Conservation (phyloP, 2,113 vertebrate genomes). For the Sclerurus mexicanus region DNA sequence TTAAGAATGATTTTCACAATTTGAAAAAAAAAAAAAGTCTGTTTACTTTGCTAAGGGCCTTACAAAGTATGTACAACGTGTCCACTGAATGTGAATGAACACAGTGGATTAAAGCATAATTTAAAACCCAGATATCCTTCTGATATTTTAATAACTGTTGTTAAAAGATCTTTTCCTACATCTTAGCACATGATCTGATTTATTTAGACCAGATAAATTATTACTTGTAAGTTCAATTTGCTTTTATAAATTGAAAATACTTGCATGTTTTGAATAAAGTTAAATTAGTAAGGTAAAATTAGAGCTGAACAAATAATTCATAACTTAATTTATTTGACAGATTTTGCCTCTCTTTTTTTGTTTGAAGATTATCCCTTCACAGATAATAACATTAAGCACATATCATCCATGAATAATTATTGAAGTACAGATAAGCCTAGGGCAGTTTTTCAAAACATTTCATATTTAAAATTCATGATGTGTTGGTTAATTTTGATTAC, state of each 20-base stretch:
- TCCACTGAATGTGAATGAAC: neutral
- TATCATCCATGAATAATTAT: neutral
- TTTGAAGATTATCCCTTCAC: neutral
- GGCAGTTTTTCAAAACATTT: neutral
- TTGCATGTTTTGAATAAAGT: neutral
- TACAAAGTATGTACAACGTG: neutral
- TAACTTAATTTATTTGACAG: neutral
- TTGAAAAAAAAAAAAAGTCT: neutral
- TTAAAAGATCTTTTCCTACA: neutral
- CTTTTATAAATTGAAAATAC: neutral
- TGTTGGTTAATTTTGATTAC: neutral
- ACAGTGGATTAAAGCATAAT: neutral
- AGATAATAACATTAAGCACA: neutral
- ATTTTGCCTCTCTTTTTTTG: neutral
- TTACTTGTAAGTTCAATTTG: neutral
- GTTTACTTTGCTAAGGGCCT: neutral
- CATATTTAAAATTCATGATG: neutral
- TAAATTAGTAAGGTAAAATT: neutral
- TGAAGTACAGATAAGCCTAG: neutral
- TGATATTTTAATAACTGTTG: neutral
- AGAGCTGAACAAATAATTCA: neutral
- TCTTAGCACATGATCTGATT: neutral
- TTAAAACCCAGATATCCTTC: neutral
- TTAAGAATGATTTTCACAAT: neutral
- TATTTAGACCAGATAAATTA: conserved; percentile 22